These are phyloP conservation scores for Phyllotis vaccarum DNA, from an alignment of 2,797 vertebrate species.

Conservation along the genomic window DNA sequence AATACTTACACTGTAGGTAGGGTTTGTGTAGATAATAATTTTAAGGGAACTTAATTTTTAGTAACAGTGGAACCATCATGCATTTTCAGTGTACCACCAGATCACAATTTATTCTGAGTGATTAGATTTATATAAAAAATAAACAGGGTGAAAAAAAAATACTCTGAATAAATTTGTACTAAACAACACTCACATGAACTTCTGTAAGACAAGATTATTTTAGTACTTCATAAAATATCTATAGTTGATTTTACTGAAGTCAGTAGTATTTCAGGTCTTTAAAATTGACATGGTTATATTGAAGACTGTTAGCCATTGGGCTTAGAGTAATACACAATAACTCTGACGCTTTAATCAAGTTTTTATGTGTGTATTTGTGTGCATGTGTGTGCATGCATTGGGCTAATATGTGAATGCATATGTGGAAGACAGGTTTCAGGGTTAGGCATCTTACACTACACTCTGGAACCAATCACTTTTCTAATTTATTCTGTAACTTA, in stretches of 20 bases:
- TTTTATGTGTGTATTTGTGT: background rate
- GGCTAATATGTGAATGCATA: background rate
- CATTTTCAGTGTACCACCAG: background rate
- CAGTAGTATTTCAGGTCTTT: background rate
- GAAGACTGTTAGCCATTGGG: background rate
- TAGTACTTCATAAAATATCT: background rate
- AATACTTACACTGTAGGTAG: background rate
- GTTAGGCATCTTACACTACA: background rate
- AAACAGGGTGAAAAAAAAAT: background rate
- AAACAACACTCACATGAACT: background rate
- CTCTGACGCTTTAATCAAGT: background rate
- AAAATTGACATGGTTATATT: background rate
- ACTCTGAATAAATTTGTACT: background rate
- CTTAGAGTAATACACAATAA: background rate
- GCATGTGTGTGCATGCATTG: background rate
- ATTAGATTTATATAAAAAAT: background rate
- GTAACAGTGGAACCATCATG: background rate
- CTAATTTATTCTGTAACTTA: background rate
- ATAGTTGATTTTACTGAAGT: background rate
- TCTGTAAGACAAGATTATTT: background rate
- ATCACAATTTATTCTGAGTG: background rate
- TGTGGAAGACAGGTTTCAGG: background rate
- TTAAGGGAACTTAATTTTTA: background rate
- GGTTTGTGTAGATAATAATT: background rate
- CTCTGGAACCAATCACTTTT: background rate